phyloP scores from a whole-genome alignment of 2,113 vertebrate species.

The Platysteira castanea region DNA sequence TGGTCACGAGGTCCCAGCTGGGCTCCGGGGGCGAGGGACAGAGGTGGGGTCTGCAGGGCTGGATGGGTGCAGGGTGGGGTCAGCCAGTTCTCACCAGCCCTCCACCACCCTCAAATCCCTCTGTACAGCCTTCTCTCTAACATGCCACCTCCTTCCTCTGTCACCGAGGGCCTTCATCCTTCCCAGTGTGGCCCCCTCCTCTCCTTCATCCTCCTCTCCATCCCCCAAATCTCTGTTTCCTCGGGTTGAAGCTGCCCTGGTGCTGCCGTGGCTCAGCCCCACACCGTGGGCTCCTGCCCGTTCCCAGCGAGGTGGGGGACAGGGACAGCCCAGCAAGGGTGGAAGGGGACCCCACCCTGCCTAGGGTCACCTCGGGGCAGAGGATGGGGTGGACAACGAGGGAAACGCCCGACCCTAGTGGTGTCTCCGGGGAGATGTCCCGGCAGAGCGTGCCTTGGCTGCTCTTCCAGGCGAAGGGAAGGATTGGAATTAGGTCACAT shows the following conservation, averaged over 20 bases:
- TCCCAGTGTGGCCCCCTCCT: background rate
- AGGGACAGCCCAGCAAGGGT: background rate
- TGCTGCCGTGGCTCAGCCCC: fast-evolving
- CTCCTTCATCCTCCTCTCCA: background rate
- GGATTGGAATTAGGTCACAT: conserved; percentile 4
- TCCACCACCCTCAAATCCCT: background rate
- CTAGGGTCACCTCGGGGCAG: background rate
- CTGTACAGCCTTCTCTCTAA: background rate
- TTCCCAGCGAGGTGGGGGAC: background rate
- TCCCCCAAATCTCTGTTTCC: background rate
- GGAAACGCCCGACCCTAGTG: fast-evolving
- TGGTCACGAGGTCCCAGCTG: fast-evolving
- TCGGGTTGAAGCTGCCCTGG: background rate
- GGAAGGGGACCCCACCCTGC: background rate
- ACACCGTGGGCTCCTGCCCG: fast-evolving
- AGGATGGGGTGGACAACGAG: background rate
- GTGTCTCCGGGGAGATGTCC: background rate
- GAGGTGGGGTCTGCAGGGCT: background rate
- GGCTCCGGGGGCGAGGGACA: background rate
- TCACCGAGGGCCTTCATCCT: background rate
- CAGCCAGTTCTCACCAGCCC: background rate
- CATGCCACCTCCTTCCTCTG: fast-evolving
- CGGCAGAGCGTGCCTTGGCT: background rate
- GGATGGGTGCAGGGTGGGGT: background rate
- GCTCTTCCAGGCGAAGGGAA: background rate